Base-by-base conservation (phyloP, 2,797 vertebrate species). In the Echiichthys vipera region DNA sequence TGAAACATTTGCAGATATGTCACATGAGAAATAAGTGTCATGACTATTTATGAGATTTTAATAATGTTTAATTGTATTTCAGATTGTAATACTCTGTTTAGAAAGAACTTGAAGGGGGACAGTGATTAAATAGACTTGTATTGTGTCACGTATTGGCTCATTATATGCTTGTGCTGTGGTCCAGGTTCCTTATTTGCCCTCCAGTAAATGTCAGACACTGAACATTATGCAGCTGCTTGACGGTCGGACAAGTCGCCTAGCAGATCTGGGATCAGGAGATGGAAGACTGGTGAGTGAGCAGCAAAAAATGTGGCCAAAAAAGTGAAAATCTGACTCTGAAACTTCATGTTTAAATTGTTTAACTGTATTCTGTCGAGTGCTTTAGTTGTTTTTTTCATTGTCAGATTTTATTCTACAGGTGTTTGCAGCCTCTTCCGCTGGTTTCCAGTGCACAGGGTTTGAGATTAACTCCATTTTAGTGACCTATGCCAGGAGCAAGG, bases 121-220 rank as follows among this genome's bases (percentile, higher is more conserved):
- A 47, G 3, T 10, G 2, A 43, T 54, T 39, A 7, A 15, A 54
- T 14, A 32, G 17, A 29, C 1, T 51, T 50, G 17, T 20, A 42
- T 34, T 72, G 29, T n/a, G n/a, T n/a, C n/a, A 77, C 59, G 7
- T 32, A 32, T 9, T 32, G n/a, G n/a, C n/a, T 51, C 5, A 40
- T 5, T 20, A 7, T 36, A 1, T 64, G 22, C 71, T 71, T 63
- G 57, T 27, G 43, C 57, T 89, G 50, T 78, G 76, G 29, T 72
- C 17, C 72, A 95, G 94, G 94, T 95, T 49, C 94, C 94, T 20
- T 95, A 94, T 87, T 83, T 94, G 68, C 93, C 94, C 53, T 95
- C 93, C 29, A 92, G 92, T 81, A 84, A 77, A 80, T 29, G 51
- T 66, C 94, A 95, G 82, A 93, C 87, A 0, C 61, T 66, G 58